Evolutionary conservation across 2,797 vertebrate species (phyloP).

Genomic region (Sciaenops ocellatus): DNA sequence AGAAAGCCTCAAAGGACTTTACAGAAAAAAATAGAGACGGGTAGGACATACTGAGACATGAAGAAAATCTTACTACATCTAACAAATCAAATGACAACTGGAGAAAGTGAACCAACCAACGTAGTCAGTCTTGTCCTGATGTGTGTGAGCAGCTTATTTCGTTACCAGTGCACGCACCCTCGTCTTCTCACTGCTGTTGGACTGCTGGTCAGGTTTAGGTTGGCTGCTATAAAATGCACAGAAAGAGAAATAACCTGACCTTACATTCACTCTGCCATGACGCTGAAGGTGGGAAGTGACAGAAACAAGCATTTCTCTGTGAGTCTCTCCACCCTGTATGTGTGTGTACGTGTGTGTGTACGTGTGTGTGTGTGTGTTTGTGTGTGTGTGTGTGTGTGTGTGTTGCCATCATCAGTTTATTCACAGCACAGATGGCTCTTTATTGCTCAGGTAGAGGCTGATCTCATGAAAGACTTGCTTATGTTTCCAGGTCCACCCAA

Average conservation of each 20-base stretch:
- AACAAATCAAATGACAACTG: background rate
- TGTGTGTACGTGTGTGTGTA: slow-evolving; percentile 34
- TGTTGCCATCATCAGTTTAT: slow-evolving; percentile 79
- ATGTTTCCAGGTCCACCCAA: slow-evolving; percentile 79
- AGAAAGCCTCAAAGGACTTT: background rate
- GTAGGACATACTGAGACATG: background rate
- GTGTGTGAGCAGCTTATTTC: slow-evolving; percentile 13
- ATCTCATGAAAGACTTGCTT: slow-evolving; percentile 84
- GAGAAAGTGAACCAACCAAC: slow-evolving; percentile 26
- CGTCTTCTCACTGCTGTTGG: slow-evolving; percentile 15
- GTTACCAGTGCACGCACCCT: background rate
- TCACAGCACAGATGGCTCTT: slow-evolving; percentile 84
- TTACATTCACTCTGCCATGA: slow-evolving; percentile 71
- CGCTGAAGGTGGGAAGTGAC: slow-evolving; percentile 71
- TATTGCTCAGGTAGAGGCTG: slow-evolving; percentile 81
- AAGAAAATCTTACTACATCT: background rate
- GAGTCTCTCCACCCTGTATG: slow-evolving; percentile 35
- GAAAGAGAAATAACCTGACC: slow-evolving; percentile 68
- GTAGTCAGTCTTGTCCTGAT: slow-evolving; percentile 17
- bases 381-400: slow-evolving; percentile 52
- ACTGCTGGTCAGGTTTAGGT: slow-evolving; percentile 33
- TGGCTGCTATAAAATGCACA: slow-evolving; percentile 44
- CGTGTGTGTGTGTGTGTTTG: slow-evolving; percentile 49
- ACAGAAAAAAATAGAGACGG: background rate
- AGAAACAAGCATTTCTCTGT: slow-evolving; percentile 81